phyloP scores from a whole-genome alignment of 2,113 vertebrate genomes.

The Propithecus coquereli region DNA sequence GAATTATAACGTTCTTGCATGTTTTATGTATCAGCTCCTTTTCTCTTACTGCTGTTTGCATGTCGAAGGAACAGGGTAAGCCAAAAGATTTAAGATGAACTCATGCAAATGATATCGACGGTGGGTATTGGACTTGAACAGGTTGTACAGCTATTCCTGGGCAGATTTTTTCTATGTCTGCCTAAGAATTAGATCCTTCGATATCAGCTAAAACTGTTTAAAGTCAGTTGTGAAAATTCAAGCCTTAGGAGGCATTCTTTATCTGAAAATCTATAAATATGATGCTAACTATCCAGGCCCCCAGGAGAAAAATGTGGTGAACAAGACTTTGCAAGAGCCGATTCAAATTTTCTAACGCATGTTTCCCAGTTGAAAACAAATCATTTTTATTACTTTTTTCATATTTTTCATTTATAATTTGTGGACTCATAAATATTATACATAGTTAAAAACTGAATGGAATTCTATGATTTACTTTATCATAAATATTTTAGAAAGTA shows the following conservation, averaged over 20 bases:
- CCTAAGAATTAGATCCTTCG: constrained; percentile 13
- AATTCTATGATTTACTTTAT: constrained; percentile 68
- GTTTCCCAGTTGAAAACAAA: constrained; percentile 61
- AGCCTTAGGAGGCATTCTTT: constrained; percentile 31
- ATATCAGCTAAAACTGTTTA: constrained; percentile 47
- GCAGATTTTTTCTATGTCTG: neutral
- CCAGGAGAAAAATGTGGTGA: constrained; percentile 37
- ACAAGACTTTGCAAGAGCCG: constrained; percentile 23
- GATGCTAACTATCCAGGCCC: constrained; percentile 9
- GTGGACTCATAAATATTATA: constrained; percentile 70
- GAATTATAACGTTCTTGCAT: constrained; percentile 13
- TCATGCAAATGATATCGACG: neutral
- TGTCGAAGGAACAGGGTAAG: constrained; percentile 6
- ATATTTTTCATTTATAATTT: constrained; percentile 64
- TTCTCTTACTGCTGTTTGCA: constrained; percentile 31
- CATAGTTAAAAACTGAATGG: constrained; percentile 59
- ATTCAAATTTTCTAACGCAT: constrained; percentile 27
- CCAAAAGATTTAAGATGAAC: constrained; percentile 33
- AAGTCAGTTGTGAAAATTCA: constrained; percentile 48
- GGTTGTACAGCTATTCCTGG: neutral
- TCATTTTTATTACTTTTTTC: constrained; percentile 63
- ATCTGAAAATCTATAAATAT: constrained; percentile 47
- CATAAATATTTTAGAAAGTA: constrained; percentile 65
- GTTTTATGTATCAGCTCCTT: constrained; percentile 46
- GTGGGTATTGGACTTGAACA: neutral